Base-by-base conservation (phyloP, 2,888 invertebrate species). In the Drosophila dives region DNA sequence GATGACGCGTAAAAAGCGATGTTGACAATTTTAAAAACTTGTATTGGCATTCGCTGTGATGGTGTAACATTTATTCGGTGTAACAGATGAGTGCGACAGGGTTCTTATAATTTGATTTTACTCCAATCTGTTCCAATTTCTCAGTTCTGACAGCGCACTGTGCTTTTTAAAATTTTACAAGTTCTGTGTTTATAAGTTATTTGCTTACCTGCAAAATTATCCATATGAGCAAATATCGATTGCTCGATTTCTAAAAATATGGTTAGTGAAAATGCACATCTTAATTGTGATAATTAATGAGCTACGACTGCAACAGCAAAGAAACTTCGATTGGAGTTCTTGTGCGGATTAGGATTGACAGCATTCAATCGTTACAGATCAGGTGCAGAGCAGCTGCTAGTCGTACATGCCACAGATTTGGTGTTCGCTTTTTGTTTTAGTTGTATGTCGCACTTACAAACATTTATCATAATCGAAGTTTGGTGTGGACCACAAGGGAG, bases 391-490 rank as follows among this genome's bases (percentile, higher is more conserved):
- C 26, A 77, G 17, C 49, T 58, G 15, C 50, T 42, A 50, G 69
- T 69, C 63, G 56, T 38, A 33, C 17, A 71, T 45, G 15, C 4
- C 45, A 5, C 29, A 42, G 23, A 20, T 42, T 50, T 29, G 20
- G 17, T 42, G 45, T 15, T 55, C 45, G 49, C 40, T 48, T 45
- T 50, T 65, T 54, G 45, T 64, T 61, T 60, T 60, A 54, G 71
- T 32, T 50, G 29, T 69, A 48, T 69, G 49, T 23, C 65, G 53
- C 59, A 67, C 64, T 45, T 38, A 45, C 67, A 62, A 67, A 60
- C 86, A 86, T 86, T 86, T 89, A 86, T 86, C 89, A 89, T 86
- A 89, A 86, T 86, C 89, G 86, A 89, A 75, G 82, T 79, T 83
- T 79, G 74, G 65, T 74, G 65, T 61, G 64, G 56, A 55, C 62